Base-by-base conservation (phyloP, 2,113 vertebrate genomes). In the Entomyzon cyanotis region DNA sequence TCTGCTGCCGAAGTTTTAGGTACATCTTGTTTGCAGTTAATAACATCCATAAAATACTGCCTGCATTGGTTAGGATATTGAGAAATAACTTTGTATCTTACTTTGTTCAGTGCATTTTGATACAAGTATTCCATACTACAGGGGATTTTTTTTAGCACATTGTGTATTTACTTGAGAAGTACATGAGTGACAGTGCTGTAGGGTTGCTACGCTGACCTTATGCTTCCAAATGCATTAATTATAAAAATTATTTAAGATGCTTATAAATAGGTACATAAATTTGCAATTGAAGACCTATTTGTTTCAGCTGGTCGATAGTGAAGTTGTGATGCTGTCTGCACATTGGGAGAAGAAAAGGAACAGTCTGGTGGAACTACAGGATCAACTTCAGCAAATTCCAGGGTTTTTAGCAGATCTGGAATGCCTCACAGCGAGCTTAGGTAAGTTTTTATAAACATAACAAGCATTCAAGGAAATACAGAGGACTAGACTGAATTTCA, bases 291-390 rank as follows among this genome's bases (percentile, higher is more conserved):
- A 70, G 9, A 47, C 30, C 71, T 73, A 21, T 65, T 85, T 95
- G 47, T 98, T 97, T 58, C 94, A 99, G 99, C 96, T 97, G 55
- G 98, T 98, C 37, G 99, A 99, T 79, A 99, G 99, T 17, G 99
- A 99, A 94, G 98, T 99, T 77, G 99, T 99, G 65, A 99, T 99
- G 99, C 98, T 99, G 15, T 99, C 99, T 7, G 99, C 98, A 3
- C 98, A 99, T 42, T 99, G 99, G 99, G 99, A 99, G 95, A 99
- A 97, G 91, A 99, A 98, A 92, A 98, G 95, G 94, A 96, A 93
- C 5, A 98, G 98, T 49, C 95, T 99, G 53, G 47, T 94, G 4
- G 98, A 99, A 44, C 97, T 99, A 15, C 98, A 99, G 89, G 98
- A 98, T 73, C 99, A 99, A 63, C 98, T 99, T 21, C 98, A 98